Percentiles rank a stretch among this genome's conserved stretches.
Evolutionary conservation across 2,888 invertebrate species (phyloP).

Genomic region (Drosophila birchii): DNA sequence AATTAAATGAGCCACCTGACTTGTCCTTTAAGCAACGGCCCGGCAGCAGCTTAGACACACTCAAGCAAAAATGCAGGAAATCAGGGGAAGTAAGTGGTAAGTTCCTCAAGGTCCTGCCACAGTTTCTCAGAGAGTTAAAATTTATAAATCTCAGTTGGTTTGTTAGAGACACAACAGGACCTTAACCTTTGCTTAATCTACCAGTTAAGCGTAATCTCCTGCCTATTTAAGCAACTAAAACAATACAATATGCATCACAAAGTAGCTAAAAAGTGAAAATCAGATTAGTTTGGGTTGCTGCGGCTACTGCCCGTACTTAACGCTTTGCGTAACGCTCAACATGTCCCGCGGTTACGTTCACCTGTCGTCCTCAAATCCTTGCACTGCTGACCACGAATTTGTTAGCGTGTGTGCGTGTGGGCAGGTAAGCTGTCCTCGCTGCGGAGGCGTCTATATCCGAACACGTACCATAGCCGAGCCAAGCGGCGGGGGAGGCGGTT

Average conservation of each 20-base stretch:
- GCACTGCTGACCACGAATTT: constrained; percentile 4
- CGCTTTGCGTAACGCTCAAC: constrained; percentile 7
- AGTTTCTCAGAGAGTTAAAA: background rate
- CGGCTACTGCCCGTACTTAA: no score
- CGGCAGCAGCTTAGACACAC: background rate
- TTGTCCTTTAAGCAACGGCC: background rate
- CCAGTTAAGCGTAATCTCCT: background rate
- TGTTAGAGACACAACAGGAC: background rate
- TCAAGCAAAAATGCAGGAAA: background rate
- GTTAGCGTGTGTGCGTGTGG: constrained; percentile 1
- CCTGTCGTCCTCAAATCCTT: constrained; percentile 4
- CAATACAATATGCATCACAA: background rate
- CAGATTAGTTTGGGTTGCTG: constrained; percentile 1
- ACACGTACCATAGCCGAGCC: background rate
- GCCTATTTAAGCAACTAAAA: background rate
- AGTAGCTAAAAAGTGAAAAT: background rate
- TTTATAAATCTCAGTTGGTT: background rate
- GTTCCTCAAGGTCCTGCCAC: background rate
- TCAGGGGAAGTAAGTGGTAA: no score
- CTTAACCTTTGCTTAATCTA: background rate
- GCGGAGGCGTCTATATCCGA: constrained; percentile 1
- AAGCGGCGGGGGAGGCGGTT: background rate
- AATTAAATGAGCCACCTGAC: constrained; percentile 36
- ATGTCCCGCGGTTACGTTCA: constrained; percentile 7
- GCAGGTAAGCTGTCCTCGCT: background rate